Evolutionary conservation across 2,888 invertebrate species (phyloP).

Genomic region (Prenolepis imparis): DNA sequence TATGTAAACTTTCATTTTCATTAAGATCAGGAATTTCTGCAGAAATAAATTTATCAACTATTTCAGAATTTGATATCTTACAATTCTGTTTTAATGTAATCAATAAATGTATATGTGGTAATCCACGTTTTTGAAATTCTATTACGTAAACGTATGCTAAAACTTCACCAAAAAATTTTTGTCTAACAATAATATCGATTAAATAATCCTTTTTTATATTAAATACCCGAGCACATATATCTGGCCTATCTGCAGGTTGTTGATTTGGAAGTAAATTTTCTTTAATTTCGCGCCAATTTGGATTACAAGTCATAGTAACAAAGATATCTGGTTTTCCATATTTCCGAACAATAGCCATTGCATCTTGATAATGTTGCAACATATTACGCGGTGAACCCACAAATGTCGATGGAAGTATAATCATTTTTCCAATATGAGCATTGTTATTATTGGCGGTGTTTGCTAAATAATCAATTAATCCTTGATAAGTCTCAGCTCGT

Average conservation of each 20-base stretch:
- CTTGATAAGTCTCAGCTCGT: constrained; percentile 54
- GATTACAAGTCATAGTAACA: constrained; percentile 57
- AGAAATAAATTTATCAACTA: constrained; percentile 65
- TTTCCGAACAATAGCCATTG: constrained; percentile 66
- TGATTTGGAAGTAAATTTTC: constrained; percentile 66
- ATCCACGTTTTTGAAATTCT: constrained; percentile 69
- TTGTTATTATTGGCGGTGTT: constrained; percentile 35
- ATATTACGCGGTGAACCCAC: constrained; percentile 66
- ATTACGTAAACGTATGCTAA: constrained; percentile 62
- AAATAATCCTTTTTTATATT: constrained; percentile 54
- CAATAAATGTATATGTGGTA: constrained; percentile 64
- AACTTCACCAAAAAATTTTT: constrained; percentile 61
- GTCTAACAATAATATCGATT: constrained; percentile 54
- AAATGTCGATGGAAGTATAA: constrained; percentile 65
- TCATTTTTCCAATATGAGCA: constrained; percentile 50
- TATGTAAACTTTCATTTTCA: constrained; percentile 72
- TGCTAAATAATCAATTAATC: constrained; percentile 56
- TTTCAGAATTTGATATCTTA: constrained; percentile 68
- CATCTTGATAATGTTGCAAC: constrained; percentile 68
- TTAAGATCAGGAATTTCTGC: constrained; percentile 81
- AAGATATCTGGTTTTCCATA: constrained; percentile 62
- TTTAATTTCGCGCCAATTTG: constrained; percentile 68
- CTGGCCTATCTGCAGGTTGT: constrained; percentile 66
- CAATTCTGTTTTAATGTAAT: constrained; percentile 50
- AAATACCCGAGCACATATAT: constrained; percentile 63